Conservation (phyloP, 2,113 vertebrate genomes). For the Puma concolor region DNA sequence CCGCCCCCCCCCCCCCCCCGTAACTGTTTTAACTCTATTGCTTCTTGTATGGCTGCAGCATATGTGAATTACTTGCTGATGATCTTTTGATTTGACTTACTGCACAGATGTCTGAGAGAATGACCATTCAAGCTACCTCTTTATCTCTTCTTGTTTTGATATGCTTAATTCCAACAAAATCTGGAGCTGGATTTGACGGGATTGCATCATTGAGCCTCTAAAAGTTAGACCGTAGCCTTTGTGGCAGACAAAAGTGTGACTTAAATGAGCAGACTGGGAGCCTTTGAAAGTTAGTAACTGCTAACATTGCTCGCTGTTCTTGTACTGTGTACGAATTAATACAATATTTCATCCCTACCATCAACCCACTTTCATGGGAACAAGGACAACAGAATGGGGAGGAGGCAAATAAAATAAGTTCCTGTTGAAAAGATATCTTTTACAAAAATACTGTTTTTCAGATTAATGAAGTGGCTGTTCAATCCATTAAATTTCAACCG, state of each 20-base stretch:
- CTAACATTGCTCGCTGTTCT: not conserved
- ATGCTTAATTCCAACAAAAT: slow-evolving; percentile 25
- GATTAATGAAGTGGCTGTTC: not conserved
- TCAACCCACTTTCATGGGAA: slow-evolving; percentile 26
- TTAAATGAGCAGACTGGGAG: slow-evolving; percentile 50
- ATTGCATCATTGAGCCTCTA: slow-evolving; percentile 6
- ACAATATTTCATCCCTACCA: slow-evolving; percentile 21
- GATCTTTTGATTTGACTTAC: slow-evolving; percentile 65
- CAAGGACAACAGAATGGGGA: not conserved
- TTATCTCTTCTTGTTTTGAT: slow-evolving; percentile 63
- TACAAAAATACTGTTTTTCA: not conserved
- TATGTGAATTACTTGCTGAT: slow-evolving; percentile 25
- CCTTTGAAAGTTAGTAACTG: slow-evolving; percentile 48
- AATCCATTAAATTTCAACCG: not conserved
- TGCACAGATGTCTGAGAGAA: slow-evolving; percentile 53
- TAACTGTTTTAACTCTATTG: slow-evolving; percentile 41
- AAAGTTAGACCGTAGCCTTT: slow-evolving; percentile 10
- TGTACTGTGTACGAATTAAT: slow-evolving; percentile 9
- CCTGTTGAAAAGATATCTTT: not conserved
- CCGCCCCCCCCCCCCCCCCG: too few species aligned
- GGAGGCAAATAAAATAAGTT: not conserved
- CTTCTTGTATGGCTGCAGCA: not conserved
- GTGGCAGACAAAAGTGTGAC: slow-evolving; percentile 3
- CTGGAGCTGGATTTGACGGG: not conserved
- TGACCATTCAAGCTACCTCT: not conserved